These are phyloP conservation scores for Sterrhoptilus dennistouni DNA, from an alignment of 2,113 vertebrate species.

Conservation along the genomic window DNA sequence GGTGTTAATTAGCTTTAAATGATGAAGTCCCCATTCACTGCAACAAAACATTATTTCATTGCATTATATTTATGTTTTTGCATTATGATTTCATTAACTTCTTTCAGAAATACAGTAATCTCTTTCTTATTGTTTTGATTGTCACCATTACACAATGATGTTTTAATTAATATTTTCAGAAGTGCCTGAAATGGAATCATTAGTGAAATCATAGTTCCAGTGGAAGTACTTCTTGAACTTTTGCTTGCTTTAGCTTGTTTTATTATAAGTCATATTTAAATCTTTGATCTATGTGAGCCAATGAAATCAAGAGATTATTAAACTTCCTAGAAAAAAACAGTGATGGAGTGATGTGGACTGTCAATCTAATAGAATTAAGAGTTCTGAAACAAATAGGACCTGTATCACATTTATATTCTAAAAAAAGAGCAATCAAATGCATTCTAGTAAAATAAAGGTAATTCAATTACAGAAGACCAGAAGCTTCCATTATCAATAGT, in stretches of 20 bases:
- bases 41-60: neutral
- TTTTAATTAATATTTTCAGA: neutral
- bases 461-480: conserved; percentile 14
- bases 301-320: neutral
- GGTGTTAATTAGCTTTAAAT: neutral
- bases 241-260: neutral
- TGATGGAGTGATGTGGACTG: neutral
- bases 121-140: neutral
- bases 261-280: neutral
- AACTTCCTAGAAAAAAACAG: neutral
- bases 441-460: neutral
- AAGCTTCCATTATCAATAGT: neutral
- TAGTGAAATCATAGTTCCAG: neutral
- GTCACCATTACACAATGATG: neutral
- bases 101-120: neutral
- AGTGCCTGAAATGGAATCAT: neutral
- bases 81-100: neutral
- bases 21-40: neutral
- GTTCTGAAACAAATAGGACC: neutral
- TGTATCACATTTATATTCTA: neutral
- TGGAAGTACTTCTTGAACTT: neutral
- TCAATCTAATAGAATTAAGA: neutral
- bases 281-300: neutral
- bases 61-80: neutral
- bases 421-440: neutral